Base-by-base conservation (phyloP, 2,113 vertebrate genomes). In the Lophius piscatorius region DNA sequence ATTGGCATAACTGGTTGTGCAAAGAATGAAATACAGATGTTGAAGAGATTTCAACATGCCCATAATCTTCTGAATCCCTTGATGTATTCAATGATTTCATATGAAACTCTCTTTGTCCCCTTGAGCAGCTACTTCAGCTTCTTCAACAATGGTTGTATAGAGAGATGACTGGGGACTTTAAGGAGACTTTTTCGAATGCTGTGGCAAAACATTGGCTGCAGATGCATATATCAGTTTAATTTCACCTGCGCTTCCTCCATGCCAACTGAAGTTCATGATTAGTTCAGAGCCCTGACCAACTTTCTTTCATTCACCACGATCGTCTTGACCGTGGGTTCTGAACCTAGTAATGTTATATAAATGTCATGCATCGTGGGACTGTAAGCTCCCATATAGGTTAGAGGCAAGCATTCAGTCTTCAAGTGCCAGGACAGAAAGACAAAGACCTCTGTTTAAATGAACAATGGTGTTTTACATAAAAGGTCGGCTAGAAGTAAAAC, bases 291-390 rank as follows among this genome's bases (percentile, higher is more conserved):
- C 56, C 41, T 68, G 75, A 78, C 57, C 71, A 40, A 17, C 40
- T 57, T 36, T 67, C 76, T 84, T 79, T 82, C 71, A 76, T 68
- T 48, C 26, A 1, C 33, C n/a, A 12, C 11, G 49, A 29, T 46
- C 51, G 28, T 63, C 54, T 57, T 61, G 84, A 76, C 83, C 49
- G 42, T 35, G 59, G 78, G 76, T 51, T 17, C 12, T 51, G 73
- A 75, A 74, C 79, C 74, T 36, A 9, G 67, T 84, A 88, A 82
- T 78, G 74, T 82, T 86, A 80, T 78, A 81, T 76, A 87, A 88
- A 89, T 70, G 78, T 54, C 62, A 78, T 72, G 70, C 52, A 17
- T 81, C 80, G 77, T 34, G 16, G 60, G 61, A 66, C 73, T 62
- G 84, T 79, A 72, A 69, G 72, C 36, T 67, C 41, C 56, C 7